phyloP scores from a whole-genome alignment of 2,888 invertebrate species.

The Augochlorella aurata region DNA sequence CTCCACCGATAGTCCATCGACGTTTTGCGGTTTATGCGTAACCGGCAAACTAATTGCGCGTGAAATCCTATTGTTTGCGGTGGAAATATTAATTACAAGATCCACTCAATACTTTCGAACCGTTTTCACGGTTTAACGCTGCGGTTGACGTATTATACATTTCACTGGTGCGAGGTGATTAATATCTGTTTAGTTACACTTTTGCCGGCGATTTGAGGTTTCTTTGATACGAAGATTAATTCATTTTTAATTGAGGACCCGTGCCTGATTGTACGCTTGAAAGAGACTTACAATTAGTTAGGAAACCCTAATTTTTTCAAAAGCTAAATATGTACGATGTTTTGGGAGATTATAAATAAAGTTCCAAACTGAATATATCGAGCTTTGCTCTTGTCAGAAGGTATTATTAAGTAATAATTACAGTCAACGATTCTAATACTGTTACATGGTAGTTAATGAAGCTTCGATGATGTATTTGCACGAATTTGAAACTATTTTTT shows the following conservation, averaged over 20 bases:
- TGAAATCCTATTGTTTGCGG: constrained; percentile 27
- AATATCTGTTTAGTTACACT: background rate
- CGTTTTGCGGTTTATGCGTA: constrained; percentile 23
- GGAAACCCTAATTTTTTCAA: background rate
- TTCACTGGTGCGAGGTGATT: background rate
- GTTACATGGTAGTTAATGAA: too few relatives aligned
- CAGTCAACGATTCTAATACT: too few relatives aligned
- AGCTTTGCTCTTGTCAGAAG: too few relatives aligned
- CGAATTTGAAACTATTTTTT: too few relatives aligned
- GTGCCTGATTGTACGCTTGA: background rate
- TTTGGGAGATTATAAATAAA: too few relatives aligned
- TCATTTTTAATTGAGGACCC: background rate
- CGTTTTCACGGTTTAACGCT: background rate
- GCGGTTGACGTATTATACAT: background rate
- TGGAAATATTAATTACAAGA: constrained; percentile 18
- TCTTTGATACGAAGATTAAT: constrained; percentile 10
- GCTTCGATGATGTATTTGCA: too few relatives aligned
- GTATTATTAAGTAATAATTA: too few relatives aligned
- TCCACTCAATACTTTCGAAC: background rate
- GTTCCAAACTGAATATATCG: too few relatives aligned
- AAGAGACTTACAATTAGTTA: background rate
- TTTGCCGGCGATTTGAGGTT: background rate
- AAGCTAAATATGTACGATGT: background rate
- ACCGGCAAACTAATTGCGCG: constrained; percentile 23
- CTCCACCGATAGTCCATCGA: constrained; percentile 41